Conservation (phyloP, 2,113 vertebrate species). For the Megaceryle torquata region DNA sequence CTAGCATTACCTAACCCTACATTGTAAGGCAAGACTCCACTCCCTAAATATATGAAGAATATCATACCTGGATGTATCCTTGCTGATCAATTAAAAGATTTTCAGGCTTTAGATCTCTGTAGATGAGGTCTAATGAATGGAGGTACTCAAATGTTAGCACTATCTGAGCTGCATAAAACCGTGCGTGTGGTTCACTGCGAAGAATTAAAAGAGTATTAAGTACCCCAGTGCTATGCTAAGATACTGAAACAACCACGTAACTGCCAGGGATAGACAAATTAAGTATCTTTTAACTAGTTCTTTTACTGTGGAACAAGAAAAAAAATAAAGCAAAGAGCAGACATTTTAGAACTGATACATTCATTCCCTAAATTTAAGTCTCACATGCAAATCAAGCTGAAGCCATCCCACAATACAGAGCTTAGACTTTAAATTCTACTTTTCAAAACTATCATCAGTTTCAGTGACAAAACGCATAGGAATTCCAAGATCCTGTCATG, state of each 20-base stretch:
- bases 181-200: slow-evolving; percentile 92
- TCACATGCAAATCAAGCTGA: neutral
- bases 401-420: fast-evolving
- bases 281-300: neutral
- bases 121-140: slow-evolving; percentile 99
- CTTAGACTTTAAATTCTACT: neutral
- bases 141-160: slow-evolving; percentile 99
- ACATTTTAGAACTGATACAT: neutral
- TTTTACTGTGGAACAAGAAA: neutral
- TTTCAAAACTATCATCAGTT: neutral
- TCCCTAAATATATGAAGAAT: neutral
- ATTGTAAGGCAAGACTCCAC: neutral
- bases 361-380: neutral
- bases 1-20: neutral
- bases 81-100: slow-evolving; percentile 99
- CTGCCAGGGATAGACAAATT: neutral
- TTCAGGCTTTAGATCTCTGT: slow-evolving; percentile 99
- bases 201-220: slow-evolving; percentile 58
- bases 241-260: neutral
- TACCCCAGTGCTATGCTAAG: neutral
- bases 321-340: neutral
- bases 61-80: slow-evolving; percentile 97
- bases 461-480: neutral
- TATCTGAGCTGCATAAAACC: slow-evolving; percentile 99
- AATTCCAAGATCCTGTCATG: neutral